A percentile compares a stretch with the other conserved stretches of the same genome.
Conservation (phyloP, 2,113 vertebrate species). For the Smithornis capensis region DNA sequence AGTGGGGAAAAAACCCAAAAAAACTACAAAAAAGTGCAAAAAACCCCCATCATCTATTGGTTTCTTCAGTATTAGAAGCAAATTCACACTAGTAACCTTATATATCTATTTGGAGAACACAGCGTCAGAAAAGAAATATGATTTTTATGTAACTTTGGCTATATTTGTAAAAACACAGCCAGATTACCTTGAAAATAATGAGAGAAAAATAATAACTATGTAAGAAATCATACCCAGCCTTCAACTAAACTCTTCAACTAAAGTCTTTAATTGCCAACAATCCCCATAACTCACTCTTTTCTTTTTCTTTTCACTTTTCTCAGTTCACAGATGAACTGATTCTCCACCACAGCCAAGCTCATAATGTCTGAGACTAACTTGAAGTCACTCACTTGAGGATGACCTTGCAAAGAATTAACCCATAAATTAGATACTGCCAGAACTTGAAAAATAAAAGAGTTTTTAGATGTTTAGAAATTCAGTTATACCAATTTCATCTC, state of each 20-base stretch:
- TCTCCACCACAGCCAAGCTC: not conserved
- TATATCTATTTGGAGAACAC: not conserved
- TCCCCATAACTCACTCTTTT: not conserved
- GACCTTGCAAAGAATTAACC: slow-evolving; percentile 43
- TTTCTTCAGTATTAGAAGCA: not conserved
- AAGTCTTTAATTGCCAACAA: not conserved
- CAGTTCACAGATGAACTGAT: not conserved
- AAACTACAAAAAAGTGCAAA: rapidly evolving
- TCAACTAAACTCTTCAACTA: not conserved
- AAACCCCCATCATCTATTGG: not conserved
- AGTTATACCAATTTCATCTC: not conserved
- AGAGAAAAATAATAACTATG: not conserved
- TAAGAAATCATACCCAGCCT: not conserved
- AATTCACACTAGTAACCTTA: not conserved
- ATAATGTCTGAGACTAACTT: slow-evolving; percentile 9
- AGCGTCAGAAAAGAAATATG: not conserved
- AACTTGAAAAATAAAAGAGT: slow-evolving; percentile 8
- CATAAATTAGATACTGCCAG: slow-evolving; percentile 31
- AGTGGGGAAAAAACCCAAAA: not conserved
- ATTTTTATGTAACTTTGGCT: not conserved
- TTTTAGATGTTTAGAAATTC: slow-evolving; percentile 38
- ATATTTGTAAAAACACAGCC: not conserved
- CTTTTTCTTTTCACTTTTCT: no score
- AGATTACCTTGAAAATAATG: not conserved
- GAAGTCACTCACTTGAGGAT: slow-evolving; percentile 14